Base-by-base conservation (phyloP, 2,888 invertebrate species). In the Laspeyria flexula region DNA sequence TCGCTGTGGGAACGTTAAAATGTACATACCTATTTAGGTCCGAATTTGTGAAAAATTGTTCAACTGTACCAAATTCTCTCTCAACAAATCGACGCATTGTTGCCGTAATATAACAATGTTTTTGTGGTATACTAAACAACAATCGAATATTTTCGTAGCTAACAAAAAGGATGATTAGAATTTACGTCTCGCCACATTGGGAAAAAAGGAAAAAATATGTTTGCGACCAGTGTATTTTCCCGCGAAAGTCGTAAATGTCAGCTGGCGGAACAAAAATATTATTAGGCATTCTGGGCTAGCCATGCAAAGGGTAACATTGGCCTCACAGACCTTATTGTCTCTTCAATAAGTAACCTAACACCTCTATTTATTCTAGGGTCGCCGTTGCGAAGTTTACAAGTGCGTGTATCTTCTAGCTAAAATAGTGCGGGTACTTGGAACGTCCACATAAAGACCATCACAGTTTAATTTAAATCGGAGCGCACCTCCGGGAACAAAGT, bases 1-100 rank as follows among this genome's bases (percentile, higher is more conserved):
- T 34, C 37, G 44, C 49, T 27, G 7, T 40, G 39, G 46, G 13
- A 50, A 55, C 62, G 44, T 60, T 75, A 76, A 75, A 75, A 72
- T 69, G 65, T 68, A n/a, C n/a, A n/a, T n/a, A n/a, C n/a, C n/a
- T n/a, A 33, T 55, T 59, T 25, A 41, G 43, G 55, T 13, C 40
- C 43, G 31, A 18, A n/a, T 5, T n/a, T 13, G 16, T 23, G 12
- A 16, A 65, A 57, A 60, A 53, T 53, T 29, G 11, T n/a, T 12
- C 6, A 25, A 27, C 13, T 35, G 16, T 35, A n/a, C 35, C 35
- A 35, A n/a, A 18, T n/a, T 34, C n/a, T n/a, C n/a, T n/a, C n/a
- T n/a, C n/a, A n/a, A 5, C 7, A 34, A 34, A 4, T 29, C 9
- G n/a, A 10, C 2, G 9, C n/a, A 10, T 2, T 29, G 13, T 11